Evolutionary conservation across 2,888 invertebrate species (phyloP), one percentile per base, ranked within the genome.

Genomic region (Cephus nigrinus): DNA sequence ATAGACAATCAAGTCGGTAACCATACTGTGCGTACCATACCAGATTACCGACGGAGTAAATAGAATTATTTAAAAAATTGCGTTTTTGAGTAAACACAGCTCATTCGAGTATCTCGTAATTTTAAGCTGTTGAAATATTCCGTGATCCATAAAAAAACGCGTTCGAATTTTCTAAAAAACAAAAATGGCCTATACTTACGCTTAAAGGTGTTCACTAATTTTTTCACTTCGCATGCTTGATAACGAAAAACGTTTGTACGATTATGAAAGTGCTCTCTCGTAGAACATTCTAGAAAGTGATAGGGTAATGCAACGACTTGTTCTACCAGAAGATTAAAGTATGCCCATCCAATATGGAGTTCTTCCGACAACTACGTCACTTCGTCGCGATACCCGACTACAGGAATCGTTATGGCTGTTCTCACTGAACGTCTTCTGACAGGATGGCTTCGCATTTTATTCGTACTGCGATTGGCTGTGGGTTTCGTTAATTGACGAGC

Each of bases 11-110:
- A 36, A 31, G 32, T 33, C 74, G 34, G 74, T 40, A 71, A 35
- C 74, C 33, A 71, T 69, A 77, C 79, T 73, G 73, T 74, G 80
- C 75, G 78, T 78, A 68, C 71, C 83, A 79, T 69, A 68, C 4
- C 2, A 5, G 1, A 55, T 55, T 55, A 55, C 55, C 55, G 55
- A 55, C 55, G 9, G 55, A 55, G 55, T 55, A 23, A 23, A 55
- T 55, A 23, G 23, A 23, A 55, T 23, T 23, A 55, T 55, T 55
- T 9, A 1, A 55, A 40, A 55, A 55, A 23, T 9, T 23, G 9
- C 23, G 0, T 15, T 55, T 23, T 55, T 40, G 0, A 40, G 1
- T 4, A 15, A 40, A 40, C 4, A 40, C 5, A 36, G 12, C 4
- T 12, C 4, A 4, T 4, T 15, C 15, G 4, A 5, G 15, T 40